Evolutionary conservation across 2,113 vertebrate genomes (phyloP).

Genomic region (Brienomyrus longianalis): DNA sequence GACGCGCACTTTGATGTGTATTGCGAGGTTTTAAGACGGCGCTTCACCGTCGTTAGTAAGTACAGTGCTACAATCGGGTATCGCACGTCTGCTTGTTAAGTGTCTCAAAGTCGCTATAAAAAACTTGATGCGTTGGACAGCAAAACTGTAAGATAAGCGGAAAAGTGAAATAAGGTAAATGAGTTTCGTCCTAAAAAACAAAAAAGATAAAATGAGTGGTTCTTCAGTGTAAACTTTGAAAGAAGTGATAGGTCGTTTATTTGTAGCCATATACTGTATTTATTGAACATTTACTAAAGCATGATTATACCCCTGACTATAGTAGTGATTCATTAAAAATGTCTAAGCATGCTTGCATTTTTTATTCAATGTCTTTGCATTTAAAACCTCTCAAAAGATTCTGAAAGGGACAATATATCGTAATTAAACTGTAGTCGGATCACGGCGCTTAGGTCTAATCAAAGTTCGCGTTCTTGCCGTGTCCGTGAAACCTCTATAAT

Average conservation of each 20-base stretch:
- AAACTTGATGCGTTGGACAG: background rate
- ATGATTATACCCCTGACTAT: background rate
- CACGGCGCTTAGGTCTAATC: background rate
- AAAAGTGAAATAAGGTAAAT: background rate
- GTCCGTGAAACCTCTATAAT: background rate
- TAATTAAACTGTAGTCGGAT: background rate
- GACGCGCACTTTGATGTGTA: background rate
- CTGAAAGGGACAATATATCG: background rate
- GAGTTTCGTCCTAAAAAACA: background rate
- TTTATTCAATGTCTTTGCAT: background rate
- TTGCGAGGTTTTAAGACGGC: background rate
- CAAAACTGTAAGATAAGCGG: background rate
- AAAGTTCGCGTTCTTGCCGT: background rate
- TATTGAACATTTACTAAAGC: background rate
- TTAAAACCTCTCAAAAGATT: background rate
- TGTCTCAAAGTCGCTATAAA: background rate
- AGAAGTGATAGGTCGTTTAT: no score
- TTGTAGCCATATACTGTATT: background rate
- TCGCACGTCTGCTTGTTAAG: background rate
- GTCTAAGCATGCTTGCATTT: background rate
- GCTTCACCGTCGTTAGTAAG: background rate
- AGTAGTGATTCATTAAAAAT: background rate
- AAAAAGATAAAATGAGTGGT: background rate
- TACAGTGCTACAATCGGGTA: background rate
- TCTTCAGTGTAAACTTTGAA: background rate